Conservation (phyloP, 2,113 vertebrate genomes). For the Craseonycteris thonglongyai region DNA sequence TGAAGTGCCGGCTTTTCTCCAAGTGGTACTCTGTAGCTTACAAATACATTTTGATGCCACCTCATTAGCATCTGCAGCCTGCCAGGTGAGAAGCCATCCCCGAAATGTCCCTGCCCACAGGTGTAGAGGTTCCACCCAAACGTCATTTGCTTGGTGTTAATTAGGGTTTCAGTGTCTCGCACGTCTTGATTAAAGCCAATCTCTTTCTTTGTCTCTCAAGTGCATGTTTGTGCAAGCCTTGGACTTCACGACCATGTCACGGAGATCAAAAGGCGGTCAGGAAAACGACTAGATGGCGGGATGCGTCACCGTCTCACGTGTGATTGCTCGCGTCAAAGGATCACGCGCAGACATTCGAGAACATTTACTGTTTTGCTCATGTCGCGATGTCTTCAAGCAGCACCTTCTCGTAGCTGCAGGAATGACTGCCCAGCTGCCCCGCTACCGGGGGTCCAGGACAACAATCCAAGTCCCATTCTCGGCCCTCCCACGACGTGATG, state of each 20-base stretch:
- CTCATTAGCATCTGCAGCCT: not conserved
- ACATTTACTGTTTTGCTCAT: not conserved
- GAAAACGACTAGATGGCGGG: not conserved
- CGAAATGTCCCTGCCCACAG: not conserved
- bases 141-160: not conserved
- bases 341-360: not conserved
- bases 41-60: not conserved
- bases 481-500: rapidly evolving
- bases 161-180: conserved; percentile 10
- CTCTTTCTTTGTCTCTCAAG: not conserved
- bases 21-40: not conserved
- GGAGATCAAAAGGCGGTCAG: not conserved
- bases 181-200: conserved; percentile 7
- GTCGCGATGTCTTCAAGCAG: not conserved
- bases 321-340: not conserved
- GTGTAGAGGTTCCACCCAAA: not conserved
- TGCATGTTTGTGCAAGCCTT: not conserved
- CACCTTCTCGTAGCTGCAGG: not conserved
- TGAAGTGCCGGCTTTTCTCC: not conserved
- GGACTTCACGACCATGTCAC: not conserved
- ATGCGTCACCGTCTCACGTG: not conserved
- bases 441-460: not conserved
- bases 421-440: not conserved
- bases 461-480: not conserved
- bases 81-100: not conserved